Percentiles rank a stretch among this genome's conserved stretches.
These are phyloP conservation scores for Chrysomela aeneicollis DNA, from an alignment of 2,888 invertebrate genomes.

Conservation along the genomic window DNA sequence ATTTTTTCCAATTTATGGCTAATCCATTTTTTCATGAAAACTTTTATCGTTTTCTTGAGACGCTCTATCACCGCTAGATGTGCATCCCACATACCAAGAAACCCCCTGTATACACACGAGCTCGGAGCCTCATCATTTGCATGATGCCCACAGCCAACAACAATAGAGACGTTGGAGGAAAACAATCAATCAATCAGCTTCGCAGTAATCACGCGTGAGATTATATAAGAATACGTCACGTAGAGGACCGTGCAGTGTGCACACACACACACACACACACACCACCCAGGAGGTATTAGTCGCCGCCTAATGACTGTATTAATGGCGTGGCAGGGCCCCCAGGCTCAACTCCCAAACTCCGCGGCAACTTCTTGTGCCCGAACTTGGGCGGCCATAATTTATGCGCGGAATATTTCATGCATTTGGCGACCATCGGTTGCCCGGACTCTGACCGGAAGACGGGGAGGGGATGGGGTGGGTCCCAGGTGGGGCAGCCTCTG, in stretches of 20 bases:
- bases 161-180: not conserved
- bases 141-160: not conserved
- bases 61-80: too few species aligned
- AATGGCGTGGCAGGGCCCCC: conserved; percentile 49
- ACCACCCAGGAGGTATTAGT: conserved; percentile 37
- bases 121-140: too few species aligned
- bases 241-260: conserved; percentile 35
- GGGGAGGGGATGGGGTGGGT: conserved; percentile 6
- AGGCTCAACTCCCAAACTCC: conserved; percentile 43
- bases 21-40: too few species aligned
- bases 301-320: conserved; percentile 58
- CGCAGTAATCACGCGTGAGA: conserved; percentile 56
- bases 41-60: too few species aligned
- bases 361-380: conserved; percentile 60
- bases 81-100: too few species aligned
- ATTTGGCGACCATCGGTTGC: conserved; percentile 51
- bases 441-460: conserved; percentile 19
- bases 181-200: conserved; percentile 58
- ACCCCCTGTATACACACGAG: too few species aligned
- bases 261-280: conserved; percentile 39
- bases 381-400: conserved; percentile 58
- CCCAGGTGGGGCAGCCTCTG: conserved; percentile 6
- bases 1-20: too few species aligned
- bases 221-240: conserved; percentile 53
- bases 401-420: conserved; percentile 60